Evolutionary conservation across 2,797 vertebrate genomes (phyloP), one percentile per base, ranked within the genome.

Genomic region (Pygocentrus nattereri): DNA sequence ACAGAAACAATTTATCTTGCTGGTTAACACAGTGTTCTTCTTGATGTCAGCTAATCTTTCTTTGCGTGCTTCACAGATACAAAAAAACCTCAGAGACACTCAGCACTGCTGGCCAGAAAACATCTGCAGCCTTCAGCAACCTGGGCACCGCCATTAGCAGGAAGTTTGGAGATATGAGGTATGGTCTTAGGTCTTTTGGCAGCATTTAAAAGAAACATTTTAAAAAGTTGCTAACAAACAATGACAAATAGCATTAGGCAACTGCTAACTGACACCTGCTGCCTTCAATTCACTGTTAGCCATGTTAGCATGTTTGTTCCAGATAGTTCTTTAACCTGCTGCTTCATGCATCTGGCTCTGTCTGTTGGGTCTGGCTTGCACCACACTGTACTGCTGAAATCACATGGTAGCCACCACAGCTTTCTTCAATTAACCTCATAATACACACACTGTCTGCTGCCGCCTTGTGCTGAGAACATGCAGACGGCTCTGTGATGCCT

Each of bases 111-210:
- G 97, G 98, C 81, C 97, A 97, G 90, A 98, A 93, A 87, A 98
- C 98, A 27, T 92, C 97, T 0, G 94, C 95, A 6, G 98, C 97
- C 30, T 96, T 99, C 92, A 97, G 90, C 91, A 99, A 95, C 0
- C 93, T 99, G 38, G 96, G 98, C 88, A 96, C 93, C 0, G 94
- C 95, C 88, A 96, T 99, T 93, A 96, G 93, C 92, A 97, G 95
- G 94, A 99, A 95, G 90, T 94, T 99, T 0, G 98, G 96, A 80
- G 98, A 99, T 88, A 97, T 99, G 97, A 99, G 98, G 98, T 99
- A 96, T 0, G 1, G 52, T 10, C 47, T 76, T 69, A 41, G 69
- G 58, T 79, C 67, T 34, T n/a, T 27, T 74, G 8, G 50, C 21
- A 23, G 25, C 56, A 7, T 25, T 62, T 18, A 62, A 62, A 58